Evolutionary conservation across 2,113 vertebrate species (phyloP).

Genomic region (Galbula dea): DNA sequence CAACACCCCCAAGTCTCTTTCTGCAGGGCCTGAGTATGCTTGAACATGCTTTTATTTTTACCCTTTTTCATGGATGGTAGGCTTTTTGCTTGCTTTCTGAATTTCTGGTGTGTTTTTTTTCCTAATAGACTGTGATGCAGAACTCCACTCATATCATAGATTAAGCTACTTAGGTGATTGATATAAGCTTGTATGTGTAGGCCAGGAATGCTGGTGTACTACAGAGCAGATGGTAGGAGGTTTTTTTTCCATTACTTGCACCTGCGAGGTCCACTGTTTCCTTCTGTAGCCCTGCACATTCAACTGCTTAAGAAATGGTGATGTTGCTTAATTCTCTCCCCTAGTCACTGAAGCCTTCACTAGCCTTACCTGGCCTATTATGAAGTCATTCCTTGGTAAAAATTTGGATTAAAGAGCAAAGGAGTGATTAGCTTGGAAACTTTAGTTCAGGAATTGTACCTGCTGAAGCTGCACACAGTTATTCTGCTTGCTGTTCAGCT

Average conservation of each 20-base stretch:
- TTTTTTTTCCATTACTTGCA: background rate
- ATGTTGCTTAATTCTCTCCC: background rate
- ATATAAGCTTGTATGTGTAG: background rate
- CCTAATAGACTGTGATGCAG: background rate
- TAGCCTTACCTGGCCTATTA: background rate
- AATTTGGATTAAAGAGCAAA: background rate
- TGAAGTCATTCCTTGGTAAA: background rate
- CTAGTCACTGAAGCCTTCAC: background rate
- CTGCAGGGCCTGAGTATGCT: background rate
- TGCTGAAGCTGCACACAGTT: background rate
- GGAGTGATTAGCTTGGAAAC: background rate
- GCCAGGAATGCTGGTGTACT: background rate
- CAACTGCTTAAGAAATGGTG: background rate
- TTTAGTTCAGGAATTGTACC: background rate
- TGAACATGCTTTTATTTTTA: fast-evolving
- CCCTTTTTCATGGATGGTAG: background rate
- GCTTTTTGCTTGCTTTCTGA: background rate
- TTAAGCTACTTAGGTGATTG: background rate
- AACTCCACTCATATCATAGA: background rate
- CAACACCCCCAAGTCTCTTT: no score
- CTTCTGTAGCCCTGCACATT: background rate
- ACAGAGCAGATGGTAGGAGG: background rate
- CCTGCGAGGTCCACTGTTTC: background rate
- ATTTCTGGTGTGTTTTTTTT: background rate
- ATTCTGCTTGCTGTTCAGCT: background rate